Evolutionary conservation across 2,113 vertebrate genomes (phyloP).

Genomic region (Lampris megalopsis): DNA sequence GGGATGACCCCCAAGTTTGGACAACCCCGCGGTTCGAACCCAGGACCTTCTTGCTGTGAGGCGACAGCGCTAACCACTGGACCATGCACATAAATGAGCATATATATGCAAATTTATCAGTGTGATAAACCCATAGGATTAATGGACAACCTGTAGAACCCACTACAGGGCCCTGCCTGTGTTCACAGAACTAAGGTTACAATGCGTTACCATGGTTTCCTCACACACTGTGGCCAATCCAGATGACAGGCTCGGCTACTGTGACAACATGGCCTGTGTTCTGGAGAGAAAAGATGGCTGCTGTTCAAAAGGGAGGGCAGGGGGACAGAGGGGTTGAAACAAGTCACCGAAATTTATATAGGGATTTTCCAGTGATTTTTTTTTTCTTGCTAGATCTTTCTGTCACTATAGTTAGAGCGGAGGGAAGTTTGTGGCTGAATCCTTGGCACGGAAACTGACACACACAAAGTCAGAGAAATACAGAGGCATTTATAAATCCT

Average conservation of each 20-base stretch:
- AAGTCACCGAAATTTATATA: slow-evolving; percentile 52
- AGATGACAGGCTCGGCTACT: slow-evolving; percentile 43
- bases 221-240: slow-evolving; percentile 18
- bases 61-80: too few relatives aligned
- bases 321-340: slow-evolving; percentile 14
- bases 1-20: too few relatives aligned
- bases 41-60: too few relatives aligned
- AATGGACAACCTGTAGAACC: too few relatives aligned
- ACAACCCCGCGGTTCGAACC: too few relatives aligned
- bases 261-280: slow-evolving; percentile 4
- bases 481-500: slow-evolving; percentile 40
- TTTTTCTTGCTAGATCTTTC: slow-evolving; percentile 25
- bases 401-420: slow-evolving; percentile 45
- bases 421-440: slow-evolving; percentile 57
- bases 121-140: too few relatives aligned
- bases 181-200: too few relatives aligned
- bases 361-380: slow-evolving; percentile 56
- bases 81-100: too few relatives aligned
- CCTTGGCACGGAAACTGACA: slow-evolving; percentile 55
- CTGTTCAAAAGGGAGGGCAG: slow-evolving; percentile 38
- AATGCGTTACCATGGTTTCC: slow-evolving; percentile 1
- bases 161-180: too few relatives aligned
- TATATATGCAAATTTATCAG: too few relatives aligned
- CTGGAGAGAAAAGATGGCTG: slow-evolving; percentile 50
- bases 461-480: slow-evolving; percentile 43